Percentiles rank a stretch among this genome's conserved stretches.
Conservation (phyloP, 1,140 invertebrate species). For the Dendroctonus ponderosae region DNA sequence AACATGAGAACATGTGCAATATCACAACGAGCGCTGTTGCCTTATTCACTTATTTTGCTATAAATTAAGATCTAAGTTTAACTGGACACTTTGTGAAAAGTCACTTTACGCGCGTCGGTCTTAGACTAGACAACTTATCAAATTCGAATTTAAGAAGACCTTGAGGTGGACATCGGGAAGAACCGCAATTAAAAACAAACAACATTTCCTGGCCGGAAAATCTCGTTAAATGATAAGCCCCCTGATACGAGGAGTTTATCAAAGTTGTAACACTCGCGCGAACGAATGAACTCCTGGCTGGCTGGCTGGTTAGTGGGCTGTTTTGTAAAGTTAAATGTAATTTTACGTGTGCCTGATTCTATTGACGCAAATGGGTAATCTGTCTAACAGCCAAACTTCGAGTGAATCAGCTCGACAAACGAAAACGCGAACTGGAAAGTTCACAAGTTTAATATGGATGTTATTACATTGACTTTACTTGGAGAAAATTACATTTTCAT, state of each 20-base stretch:
- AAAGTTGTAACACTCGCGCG: constrained; percentile 3
- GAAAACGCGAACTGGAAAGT: background rate
- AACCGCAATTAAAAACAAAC: constrained; percentile 12
- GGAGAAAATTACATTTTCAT: no score
- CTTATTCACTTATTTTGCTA: no score
- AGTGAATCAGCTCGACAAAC: background rate
- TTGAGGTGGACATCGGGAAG: background rate
- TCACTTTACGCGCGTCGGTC: no score
- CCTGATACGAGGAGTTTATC: constrained; percentile 12
- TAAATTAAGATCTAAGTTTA: no score
- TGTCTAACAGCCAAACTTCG: constrained; percentile 20
- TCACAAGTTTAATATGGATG: no score
- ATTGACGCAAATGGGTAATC: constrained; percentile 24
- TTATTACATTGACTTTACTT: no score
- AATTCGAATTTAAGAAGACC: no score
- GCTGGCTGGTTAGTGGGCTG: constrained; percentile 8
- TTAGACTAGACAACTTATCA: no score
- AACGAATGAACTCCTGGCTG: constrained; percentile 12
- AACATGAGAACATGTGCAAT: no score
- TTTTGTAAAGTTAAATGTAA: constrained; percentile 28
- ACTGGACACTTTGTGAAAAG: no score
- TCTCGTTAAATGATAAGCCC: constrained; percentile 18
- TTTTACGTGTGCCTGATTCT: constrained; percentile 21
- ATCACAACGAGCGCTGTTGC: no score
- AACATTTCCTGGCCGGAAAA: constrained; percentile 3